A percentile compares a stretch with the other conserved stretches of the same genome.
phyloP scores from a whole-genome alignment of 2,888 invertebrate species.

The Hybos culiciformis region DNA sequence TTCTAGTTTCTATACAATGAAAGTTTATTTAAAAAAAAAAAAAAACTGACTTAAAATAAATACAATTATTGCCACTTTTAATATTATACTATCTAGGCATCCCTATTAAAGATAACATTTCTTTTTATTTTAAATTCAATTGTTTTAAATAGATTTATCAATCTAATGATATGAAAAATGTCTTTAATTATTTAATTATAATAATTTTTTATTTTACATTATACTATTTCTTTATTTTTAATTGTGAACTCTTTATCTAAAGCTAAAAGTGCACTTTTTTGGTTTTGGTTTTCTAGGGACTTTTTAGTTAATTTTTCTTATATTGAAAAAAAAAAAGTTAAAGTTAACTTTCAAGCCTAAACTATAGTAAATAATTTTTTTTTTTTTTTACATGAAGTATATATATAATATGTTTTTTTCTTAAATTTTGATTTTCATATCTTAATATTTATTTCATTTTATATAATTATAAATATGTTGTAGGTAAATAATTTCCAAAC shows the following conservation, averaged over 20 bases:
- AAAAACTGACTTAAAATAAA: too few relatives aligned
- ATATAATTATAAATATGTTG: neutral
- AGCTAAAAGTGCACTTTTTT: neutral
- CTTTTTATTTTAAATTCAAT: too few relatives aligned
- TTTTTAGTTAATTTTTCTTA: neutral
- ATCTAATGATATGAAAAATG: too few relatives aligned
- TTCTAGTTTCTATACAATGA: too few relatives aligned
- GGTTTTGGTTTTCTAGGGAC: neutral
- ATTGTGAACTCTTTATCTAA: neutral
- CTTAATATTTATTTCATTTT: neutral
- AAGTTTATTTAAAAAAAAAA: too few relatives aligned
- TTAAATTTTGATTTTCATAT: neutral
- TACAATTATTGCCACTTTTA: too few relatives aligned
- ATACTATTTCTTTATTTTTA: neutral
- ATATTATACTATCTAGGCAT: too few relatives aligned
- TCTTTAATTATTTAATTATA: too few relatives aligned
- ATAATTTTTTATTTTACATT: neutral
- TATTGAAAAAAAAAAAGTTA: neutral
- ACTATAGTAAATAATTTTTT: neutral
- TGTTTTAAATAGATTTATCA: too few relatives aligned
- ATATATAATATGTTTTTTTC: neutral
- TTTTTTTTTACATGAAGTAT: neutral
- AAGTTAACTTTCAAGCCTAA: neutral
- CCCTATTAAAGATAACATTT: too few relatives aligned
- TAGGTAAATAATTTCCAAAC: slow-evolving; percentile 1